Base-by-base conservation (phyloP, 2,797 vertebrate genomes). In the Gymnopithys bicolor region DNA sequence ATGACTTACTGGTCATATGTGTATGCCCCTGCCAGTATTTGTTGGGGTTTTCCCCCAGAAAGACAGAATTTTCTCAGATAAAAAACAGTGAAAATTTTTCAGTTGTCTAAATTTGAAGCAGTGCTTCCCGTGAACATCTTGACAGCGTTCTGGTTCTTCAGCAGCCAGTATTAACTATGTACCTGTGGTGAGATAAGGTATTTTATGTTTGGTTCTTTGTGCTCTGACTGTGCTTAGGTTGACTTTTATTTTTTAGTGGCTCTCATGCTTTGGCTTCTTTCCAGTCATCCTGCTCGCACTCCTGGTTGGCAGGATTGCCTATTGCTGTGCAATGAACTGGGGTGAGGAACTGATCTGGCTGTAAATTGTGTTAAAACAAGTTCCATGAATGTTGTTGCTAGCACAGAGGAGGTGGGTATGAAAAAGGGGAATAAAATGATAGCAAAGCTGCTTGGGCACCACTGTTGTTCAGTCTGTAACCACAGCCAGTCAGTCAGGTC, bases 251-350 rank as follows among this genome's bases (percentile, higher is more conserved):
- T 93, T 75, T 35, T 28, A 53, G 59, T 45, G 27, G 35, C 49
- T 89, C 46, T 92, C 0, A 0, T 80, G 66, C 53, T 89, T 83
- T 96, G 94, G 89, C 91, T 81, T 58, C 62, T 78, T 71, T 91
- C 82, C 91, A 89, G 0, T 69, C 58, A 19, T 62, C 22, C 1
- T 80, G 62, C 43, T 90, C 73, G 39, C 75, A 22, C 52, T 83
- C 68, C 37, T 90, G 53, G 30, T 78, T 91, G 91, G 82, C 79
- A 71, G 37, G 58, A 62, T 51, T 41, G 58, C 43, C 68, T 91
- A 0, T 88, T 83, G 82, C 91, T 85, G 84, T 87, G 82, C 76
- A 80, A 64, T 81, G 82, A 80, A 13, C 82, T 77, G 89, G 73
- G 58, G 7, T 89, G 84, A 86, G 73, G 79, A 80, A 48, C 71